Base-by-base conservation (phyloP, 2,113 vertebrate genomes). In the Oreochromis spilurus region DNA sequence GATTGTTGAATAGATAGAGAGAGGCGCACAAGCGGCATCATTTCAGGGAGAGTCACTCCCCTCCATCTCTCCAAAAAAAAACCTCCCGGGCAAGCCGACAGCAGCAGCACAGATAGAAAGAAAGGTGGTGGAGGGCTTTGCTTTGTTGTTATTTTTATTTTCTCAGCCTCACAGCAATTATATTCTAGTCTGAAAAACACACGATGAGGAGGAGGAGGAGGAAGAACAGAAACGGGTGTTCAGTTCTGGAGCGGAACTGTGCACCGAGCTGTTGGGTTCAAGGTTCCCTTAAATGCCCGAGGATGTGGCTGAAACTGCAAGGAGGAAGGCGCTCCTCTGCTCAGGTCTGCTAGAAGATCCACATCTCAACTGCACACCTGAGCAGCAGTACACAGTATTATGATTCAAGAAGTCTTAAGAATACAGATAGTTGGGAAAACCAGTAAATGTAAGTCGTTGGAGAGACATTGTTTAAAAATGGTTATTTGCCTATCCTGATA, bases 131-230 rank as follows among this genome's bases (percentile, higher is more conserved):
- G 81, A 60, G 72, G 85, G 65, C 57, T 92, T 80, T 65, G 62
- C 84, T 92, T 88, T 94, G 89, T 93, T 92, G 88, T 84, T 94
- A 87, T 94, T 94, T 92, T 91, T 82, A 89, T 89, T 91, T 91
- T 89, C 55, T 84, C 53, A 79, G 86, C 91, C 95, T 93, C 60
- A 84, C 84, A 85, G 85, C 85, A 83, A 87, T 92, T 87, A 88
- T 54, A 85, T 87, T 55, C 83, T 65, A 87, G 84, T 52, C 81
- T 54, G 78, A 82, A 57, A 89, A n/a, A 55, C 60, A 65, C n/a
- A 29, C 17, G 24, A 82, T 78, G 77, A 84, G 80, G 70, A 89
- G 60, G 31, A 34, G 31, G 84, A 80, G 67, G 81, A 62, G 36
- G 50, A 80, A 82, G 75, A 62, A 85, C 29, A 80, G 79, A 67